These are phyloP conservation scores for Drosophila funebris DNA, from an alignment of 1,140 invertebrate species.

Conservation along the genomic window DNA sequence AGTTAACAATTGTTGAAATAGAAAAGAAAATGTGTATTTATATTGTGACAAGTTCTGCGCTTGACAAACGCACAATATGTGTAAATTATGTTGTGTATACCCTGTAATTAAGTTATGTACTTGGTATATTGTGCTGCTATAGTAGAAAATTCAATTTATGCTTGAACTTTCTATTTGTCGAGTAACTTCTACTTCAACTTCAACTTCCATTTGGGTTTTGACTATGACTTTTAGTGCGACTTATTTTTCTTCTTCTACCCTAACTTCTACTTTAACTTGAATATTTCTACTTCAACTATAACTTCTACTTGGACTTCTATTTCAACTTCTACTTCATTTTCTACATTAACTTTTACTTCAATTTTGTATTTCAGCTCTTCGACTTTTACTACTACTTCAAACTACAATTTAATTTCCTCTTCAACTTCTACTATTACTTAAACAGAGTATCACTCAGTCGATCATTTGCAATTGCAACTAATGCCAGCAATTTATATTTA, in stretches of 20 bases:
- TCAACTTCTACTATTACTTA: background rate
- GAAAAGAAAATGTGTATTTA: background rate
- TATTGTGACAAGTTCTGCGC: constrained; percentile 9
- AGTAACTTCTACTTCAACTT: no score
- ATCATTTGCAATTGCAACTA: background rate
- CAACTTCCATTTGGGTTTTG: no score
- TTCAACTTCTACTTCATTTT: background rate
- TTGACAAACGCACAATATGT: constrained; percentile 17
- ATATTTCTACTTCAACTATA: background rate
- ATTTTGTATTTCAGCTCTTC: background rate
- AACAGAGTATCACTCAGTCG: background rate
- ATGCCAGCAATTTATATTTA: constrained; percentile 23
- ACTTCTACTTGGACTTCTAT: background rate
- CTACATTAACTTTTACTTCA: no score
- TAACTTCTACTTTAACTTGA: no score
- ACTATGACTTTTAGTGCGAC: no score
- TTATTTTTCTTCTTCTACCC: no score
- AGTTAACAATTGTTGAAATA: background rate
- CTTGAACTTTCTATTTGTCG: no score
- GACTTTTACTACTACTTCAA: background rate
- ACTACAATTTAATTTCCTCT: background rate
- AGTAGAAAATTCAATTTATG: no score
- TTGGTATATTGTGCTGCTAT: no score
- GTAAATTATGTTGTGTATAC: constrained; percentile 5
- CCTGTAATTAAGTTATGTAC: background rate